Base-by-base conservation (phyloP, 2,113 vertebrate genomes). In the Mustelus asterias region DNA sequence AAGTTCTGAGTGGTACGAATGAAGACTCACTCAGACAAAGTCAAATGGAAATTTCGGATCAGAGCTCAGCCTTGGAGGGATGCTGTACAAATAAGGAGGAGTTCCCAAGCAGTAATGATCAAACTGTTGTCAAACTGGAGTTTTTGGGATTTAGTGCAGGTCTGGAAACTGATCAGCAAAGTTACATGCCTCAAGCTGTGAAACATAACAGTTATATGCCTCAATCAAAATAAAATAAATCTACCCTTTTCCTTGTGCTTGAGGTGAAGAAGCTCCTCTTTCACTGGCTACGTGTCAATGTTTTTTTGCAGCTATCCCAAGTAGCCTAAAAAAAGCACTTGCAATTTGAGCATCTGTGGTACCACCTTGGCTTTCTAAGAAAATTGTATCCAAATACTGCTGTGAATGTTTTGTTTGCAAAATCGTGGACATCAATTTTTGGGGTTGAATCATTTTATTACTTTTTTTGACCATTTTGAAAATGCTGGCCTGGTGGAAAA, bases 121-220 rank as follows among this genome's bases (percentile, higher is more conserved):
- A 96, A 96, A 97, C 97, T 54, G 72, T 95, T 95, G 78, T 96
- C 96, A 96, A 95, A 95, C 95, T 96, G 96, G 97, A 97, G 96
- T 60, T 96, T 0, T 65, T 93, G 37, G 97, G 96, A n/a, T 88
- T 96, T 14, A 94, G 95, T 85, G 96, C 97, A 95, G 67, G 11
- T 0, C 44, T 96, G 60, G 96, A 96, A 95, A 97, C 97, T 86
- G 97, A 97, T 96, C 96, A 97, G 94, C 97, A 98, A 96, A 98
- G 98, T 96, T 99, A 99, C 96, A 97, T 98, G 97, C 98, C 98
- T 0, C 99, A 99, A 97, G 98, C 97, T 96, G 97, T 97, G 69
- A 97, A 97, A 96, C 97, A 97, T 95, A 98, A 97, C 0, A 98
- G 98, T 96, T 99, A 99, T 96, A 97, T 99, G 97, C 98, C 98